A percentile compares a stretch with the other conserved stretches of the same genome.
phyloP scores from a whole-genome alignment of 1,140 invertebrate species.

The Hylaeus anthracinus region DNA sequence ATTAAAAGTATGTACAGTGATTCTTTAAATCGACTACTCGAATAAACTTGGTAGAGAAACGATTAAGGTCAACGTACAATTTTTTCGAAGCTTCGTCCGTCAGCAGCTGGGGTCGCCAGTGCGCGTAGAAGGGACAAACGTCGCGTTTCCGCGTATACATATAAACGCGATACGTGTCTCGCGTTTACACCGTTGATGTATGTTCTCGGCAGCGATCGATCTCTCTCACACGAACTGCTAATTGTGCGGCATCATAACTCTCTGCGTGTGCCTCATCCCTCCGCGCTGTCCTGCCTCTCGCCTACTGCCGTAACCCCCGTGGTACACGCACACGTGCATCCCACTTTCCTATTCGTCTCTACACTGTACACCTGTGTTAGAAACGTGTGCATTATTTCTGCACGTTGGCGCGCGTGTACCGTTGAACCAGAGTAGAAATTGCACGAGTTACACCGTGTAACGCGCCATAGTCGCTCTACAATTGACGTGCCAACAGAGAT shows the following conservation, averaged over 20 bases:
- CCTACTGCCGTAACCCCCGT: background rate
- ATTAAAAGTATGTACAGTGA: no score
- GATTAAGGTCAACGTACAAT: no score
- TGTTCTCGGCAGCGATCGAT: slow-evolving; percentile 79
- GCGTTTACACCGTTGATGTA: slow-evolving; percentile 79
- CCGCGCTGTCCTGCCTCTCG: background rate
- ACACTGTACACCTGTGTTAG: slow-evolving; percentile 47
- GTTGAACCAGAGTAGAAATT: slow-evolving; percentile 37
- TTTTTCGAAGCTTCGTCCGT: background rate
- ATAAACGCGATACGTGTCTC: slow-evolving; percentile 69
- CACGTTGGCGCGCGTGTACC: slow-evolving; percentile 42
- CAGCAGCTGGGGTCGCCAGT: slow-evolving; percentile 56
- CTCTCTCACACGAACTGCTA: slow-evolving; percentile 81
- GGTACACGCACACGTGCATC: background rate
- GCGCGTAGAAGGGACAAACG: slow-evolving; percentile 7
- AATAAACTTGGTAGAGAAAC: no score
- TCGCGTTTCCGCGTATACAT: slow-evolving; percentile 48
- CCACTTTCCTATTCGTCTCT: slow-evolving; percentile 41
- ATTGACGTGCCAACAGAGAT: slow-evolving; percentile 33
- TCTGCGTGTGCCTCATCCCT: slow-evolving; percentile 63
- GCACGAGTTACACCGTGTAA: slow-evolving; percentile 40
- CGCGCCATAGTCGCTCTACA: slow-evolving; percentile 34
- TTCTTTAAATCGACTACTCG: no score
- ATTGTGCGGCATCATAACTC: slow-evolving; percentile 81
- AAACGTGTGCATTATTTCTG: slow-evolving; percentile 40